Percentiles rank a stretch among this genome's conserved stretches.
These are phyloP conservation scores for Zootermopsis nevadensis DNA, from an alignment of 2,888 invertebrate genomes.

Conservation along the genomic window DNA sequence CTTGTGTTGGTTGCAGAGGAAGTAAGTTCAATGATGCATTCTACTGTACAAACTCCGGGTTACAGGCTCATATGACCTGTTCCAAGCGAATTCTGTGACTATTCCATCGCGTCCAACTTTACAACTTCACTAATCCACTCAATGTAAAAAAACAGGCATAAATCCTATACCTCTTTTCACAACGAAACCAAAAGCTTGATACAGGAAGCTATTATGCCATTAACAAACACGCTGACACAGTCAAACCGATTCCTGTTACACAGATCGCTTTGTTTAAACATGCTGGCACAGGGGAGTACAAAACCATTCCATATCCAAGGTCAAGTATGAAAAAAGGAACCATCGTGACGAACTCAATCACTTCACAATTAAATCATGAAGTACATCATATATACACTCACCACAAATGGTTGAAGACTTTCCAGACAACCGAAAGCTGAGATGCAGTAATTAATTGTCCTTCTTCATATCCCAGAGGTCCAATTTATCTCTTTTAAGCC, in stretches of 20 bases:
- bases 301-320: too few species aligned
- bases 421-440: too few species aligned
- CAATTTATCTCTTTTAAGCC: too few species aligned
- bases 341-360: too few species aligned
- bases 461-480: too few species aligned
- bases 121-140: slow-evolving; percentile 6
- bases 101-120: too few species aligned
- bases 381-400: too few species aligned
- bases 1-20: neutral
- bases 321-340: too few species aligned
- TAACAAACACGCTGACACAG: neutral
- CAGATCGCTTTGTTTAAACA: neutral
- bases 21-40: neutral
- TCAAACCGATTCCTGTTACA: neutral
- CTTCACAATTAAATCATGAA: too few species aligned
- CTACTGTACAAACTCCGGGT: neutral
- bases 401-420: too few species aligned
- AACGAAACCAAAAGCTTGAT: neutral
- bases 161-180: slow-evolving; percentile 19
- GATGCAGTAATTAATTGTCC: too few species aligned
- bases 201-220: slow-evolving; percentile 12
- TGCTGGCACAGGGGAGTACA: neutral
- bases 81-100: neutral
- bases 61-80: neutral
- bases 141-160: slow-evolving; percentile 2